These are phyloP conservation scores for Coleophora deauratella DNA, from an alignment of 2,888 invertebrate genomes.

Conservation along the genomic window DNA sequence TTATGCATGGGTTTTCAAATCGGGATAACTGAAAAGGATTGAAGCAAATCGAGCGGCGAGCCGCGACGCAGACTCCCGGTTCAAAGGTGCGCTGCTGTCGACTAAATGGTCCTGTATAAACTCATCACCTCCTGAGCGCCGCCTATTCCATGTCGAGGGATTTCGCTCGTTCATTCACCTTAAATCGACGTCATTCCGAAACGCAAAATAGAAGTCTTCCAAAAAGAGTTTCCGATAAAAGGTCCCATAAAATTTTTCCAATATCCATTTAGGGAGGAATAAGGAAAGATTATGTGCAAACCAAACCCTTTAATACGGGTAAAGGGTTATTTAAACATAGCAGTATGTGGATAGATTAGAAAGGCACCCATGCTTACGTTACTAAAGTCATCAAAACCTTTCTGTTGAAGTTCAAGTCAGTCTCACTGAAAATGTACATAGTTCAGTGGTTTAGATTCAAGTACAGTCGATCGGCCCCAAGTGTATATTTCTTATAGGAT, in stretches of 20 bases:
- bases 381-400: no score
- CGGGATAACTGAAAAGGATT: conserved; percentile 31
- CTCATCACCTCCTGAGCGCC: conserved; percentile 64
- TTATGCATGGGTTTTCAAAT: no score
- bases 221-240: conserved; percentile 66
- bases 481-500: no score
- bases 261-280: conserved; percentile 66
- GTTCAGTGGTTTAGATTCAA: no score
- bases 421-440: no score
- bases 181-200: conserved; percentile 67
- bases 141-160: conserved; percentile 68
- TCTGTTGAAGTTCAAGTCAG: no score
- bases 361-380: conserved; percentile 2
- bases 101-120: conserved; percentile 64
- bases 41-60: conserved; percentile 34
- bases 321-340: conserved; percentile 59
- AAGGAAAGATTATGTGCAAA: conserved; percentile 62
- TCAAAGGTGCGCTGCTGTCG: conserved; percentile 59
- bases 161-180: conserved; percentile 70
- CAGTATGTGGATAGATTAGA: conserved; percentile 43
- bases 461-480: no score
- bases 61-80: conserved; percentile 54
- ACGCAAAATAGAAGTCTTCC: conserved; percentile 66
- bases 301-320: conserved; percentile 58
- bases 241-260: conserved; percentile 63